A percentile compares a stretch with the other conserved stretches of the same genome.
These are phyloP conservation scores for Eleutherodactylus coqui DNA, from an alignment of 2,797 vertebrate species.

Conservation along the genomic window DNA sequence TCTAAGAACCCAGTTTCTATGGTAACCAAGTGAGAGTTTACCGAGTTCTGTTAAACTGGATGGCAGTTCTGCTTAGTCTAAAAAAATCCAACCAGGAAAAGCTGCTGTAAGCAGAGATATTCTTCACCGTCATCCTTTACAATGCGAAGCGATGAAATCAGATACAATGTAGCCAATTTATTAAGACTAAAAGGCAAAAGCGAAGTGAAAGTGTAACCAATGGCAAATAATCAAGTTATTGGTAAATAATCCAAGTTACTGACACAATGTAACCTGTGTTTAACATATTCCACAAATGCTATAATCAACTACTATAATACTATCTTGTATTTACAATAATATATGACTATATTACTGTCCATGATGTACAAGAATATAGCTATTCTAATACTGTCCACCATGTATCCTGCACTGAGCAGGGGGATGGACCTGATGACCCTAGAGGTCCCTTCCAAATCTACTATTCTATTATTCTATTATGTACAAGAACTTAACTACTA, in stretches of 20 bases:
- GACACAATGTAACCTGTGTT: neutral
- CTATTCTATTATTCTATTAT: no score
- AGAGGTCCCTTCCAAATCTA: no score
- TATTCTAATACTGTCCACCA: neutral
- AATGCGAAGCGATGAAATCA: neutral
- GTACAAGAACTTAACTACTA: neutral
- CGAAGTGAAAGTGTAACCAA: neutral
- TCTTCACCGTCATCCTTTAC: conserved; percentile 11
- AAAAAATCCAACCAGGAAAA: conserved; percentile 67
- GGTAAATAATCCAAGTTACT: no score
- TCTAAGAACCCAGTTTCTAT: conserved; percentile 73
- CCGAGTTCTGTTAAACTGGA: conserved; percentile 72
- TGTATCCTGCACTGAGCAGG: no score
- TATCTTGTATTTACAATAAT: no score
- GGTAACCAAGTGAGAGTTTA: conserved; percentile 69
- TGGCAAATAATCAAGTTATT: neutral
- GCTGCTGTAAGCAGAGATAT: conserved; percentile 66
- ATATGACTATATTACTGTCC: no score
- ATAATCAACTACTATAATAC: neutral
- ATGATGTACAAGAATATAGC: no score
- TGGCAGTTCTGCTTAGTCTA: conserved; percentile 71
- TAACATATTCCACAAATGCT: no score
- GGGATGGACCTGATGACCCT: no score
- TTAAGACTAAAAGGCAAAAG: neutral
- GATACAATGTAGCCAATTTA: neutral